Conservation (phyloP, 2,888 invertebrate species). For the Philereme vetulata region DNA sequence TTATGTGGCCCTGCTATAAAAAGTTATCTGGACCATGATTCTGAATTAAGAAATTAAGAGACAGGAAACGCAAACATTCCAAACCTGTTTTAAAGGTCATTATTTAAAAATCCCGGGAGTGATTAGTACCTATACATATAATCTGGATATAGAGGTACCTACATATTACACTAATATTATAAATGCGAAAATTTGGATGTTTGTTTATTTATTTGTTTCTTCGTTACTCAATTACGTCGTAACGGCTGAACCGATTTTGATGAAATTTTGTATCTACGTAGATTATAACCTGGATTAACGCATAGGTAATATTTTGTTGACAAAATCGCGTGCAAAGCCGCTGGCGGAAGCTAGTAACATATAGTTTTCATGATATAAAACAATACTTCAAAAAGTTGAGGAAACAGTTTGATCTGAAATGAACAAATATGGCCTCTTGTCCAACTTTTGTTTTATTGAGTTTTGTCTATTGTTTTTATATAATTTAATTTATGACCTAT, state of each 20-base stretch:
- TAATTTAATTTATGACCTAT: conserved; percentile 5
- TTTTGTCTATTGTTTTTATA: not conserved
- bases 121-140: not conserved
- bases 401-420: no score
- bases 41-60: conserved; percentile 2
- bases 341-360: no score
- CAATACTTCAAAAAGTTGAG: no score
- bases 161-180: not conserved
- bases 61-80: conserved; percentile 14
- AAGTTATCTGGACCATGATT: conserved; percentile 14
- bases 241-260: no score
- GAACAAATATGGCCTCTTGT: not conserved
- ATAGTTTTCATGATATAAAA: no score
- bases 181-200: no score
- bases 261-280: no score
- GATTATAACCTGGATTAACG: no score
- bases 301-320: no score
- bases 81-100: conserved; percentile 3
- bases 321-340: no score
- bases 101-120: not conserved
- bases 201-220: no score
- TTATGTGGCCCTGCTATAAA: conserved; percentile 27
- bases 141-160: not conserved
- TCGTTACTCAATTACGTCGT: no score
- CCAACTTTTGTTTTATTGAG: not conserved